A percentile compares a stretch with the other conserved stretches of the same genome.
Conservation (phyloP, 2,113 vertebrate species). For the Orientallactaga bullata region DNA sequence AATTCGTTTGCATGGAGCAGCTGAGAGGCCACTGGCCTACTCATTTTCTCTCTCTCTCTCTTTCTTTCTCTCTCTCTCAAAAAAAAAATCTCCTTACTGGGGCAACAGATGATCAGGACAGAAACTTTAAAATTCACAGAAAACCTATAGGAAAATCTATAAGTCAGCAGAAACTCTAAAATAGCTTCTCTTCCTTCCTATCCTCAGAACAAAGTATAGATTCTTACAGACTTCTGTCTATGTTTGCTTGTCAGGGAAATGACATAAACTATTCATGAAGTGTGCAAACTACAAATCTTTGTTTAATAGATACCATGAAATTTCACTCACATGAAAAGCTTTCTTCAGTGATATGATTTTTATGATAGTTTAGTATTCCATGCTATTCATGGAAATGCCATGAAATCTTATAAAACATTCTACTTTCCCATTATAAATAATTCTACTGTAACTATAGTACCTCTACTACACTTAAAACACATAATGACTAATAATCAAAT, state of each 20-base stretch:
- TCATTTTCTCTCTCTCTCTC: too few relatives aligned
- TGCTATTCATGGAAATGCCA: background rate
- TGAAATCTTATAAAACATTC: background rate
- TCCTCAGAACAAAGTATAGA: background rate
- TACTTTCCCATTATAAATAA: background rate
- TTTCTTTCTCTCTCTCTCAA: too few relatives aligned
- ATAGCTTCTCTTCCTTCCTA: background rate
- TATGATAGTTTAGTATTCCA: background rate
- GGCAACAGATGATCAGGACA: background rate
- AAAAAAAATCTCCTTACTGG: background rate
- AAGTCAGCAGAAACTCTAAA: background rate
- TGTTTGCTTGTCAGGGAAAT: background rate
- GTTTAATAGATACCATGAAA: background rate
- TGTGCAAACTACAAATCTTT: background rate
- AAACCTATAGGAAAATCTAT: conserved; percentile 5
- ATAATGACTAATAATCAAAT: conserved; percentile 31
- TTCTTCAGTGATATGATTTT: conserved; percentile 6
- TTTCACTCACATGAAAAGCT: background rate
- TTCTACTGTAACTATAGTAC: background rate
- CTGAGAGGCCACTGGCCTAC: too few relatives aligned
- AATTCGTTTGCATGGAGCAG: too few relatives aligned
- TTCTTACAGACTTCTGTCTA: background rate
- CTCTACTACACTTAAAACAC: background rate
- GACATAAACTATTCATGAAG: background rate
- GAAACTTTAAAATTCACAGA: conserved; percentile 30